Evolutionary conservation across 2,113 vertebrate genomes (phyloP), one percentile per base, ranked within the genome.

Genomic region (Seriola quinqueradiata): DNA sequence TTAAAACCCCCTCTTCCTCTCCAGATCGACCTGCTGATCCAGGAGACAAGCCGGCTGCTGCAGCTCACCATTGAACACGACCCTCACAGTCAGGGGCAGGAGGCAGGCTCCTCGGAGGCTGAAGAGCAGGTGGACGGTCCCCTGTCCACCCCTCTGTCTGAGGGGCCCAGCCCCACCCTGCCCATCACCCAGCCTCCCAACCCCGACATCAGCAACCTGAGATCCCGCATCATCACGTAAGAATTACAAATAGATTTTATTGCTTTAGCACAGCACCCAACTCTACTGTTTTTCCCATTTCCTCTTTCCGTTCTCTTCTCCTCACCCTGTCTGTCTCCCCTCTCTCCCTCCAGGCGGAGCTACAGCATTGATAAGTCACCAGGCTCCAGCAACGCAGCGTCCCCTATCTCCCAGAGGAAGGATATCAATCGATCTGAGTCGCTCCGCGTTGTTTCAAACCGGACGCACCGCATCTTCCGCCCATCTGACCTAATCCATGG

Each of bases 401-500:
- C 98, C 0, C 97, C 98, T 0, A 92, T 95, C 0, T 96, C 96
- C n/a, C 96, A 95, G 64, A 95, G 89, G 91, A 98, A 97, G 89
- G 97, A 99, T 83, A 96, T 99, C 4, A 95, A 97, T 50, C 97
- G 98, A 71, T 99, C 98, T 0, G 98, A 98, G 81, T 99, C 98
- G 0, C 94, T 99, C 38, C 96, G 98, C 0, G 95, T 97, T 0
- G 96, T 97, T 69, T 96, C 92, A 46, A 95, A 87, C 81, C 95
- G 93, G 0, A 92, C 95, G 0, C 98, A 99, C 81, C 96, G 98
- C 55, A 98, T 99, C 93, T 99, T 99, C 94, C 96, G 98, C 4
- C 97, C 98, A 0, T 99, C 98, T 0, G 98, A 99, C 90, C 96
- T 99, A 79, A 99, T 99, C 91, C 98, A 99, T 0, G 98, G 98